phyloP scores from a whole-genome alignment of 2,888 invertebrate genomes.

The Andrena dorsata region DNA sequence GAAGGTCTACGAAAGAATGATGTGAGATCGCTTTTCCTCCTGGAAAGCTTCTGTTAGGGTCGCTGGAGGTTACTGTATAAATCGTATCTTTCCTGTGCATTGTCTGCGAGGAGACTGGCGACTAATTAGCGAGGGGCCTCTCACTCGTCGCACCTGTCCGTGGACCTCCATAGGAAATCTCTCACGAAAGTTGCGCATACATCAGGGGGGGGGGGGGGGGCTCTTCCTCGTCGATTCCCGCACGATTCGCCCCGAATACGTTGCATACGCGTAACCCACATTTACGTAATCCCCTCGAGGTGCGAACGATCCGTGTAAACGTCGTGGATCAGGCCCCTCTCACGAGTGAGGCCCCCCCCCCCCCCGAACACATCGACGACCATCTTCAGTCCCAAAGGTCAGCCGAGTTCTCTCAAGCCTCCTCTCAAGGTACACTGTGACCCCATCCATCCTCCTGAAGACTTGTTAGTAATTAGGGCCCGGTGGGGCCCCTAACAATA shows the following conservation, averaged over 20 bases:
- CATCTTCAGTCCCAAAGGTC: conserved; percentile 33
- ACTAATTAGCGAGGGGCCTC: conserved; percentile 55
- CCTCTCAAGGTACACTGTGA: background rate
- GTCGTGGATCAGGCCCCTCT: background rate
- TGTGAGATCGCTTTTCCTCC: background rate
- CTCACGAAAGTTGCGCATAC: conserved; percentile 67
- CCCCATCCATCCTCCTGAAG: background rate
- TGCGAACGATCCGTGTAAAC: background rate
- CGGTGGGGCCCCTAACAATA: too few species aligned
- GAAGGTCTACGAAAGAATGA: too few species aligned
- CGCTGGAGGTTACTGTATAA: conserved; percentile 6
- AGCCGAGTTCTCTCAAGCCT: conserved; percentile 13
- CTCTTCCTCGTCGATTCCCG: conserved; percentile 24
- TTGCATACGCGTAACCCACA: conserved; percentile 18
- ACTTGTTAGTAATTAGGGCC: background rate
- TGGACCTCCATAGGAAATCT: conserved; percentile 62
- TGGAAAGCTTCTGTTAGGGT: background rate
- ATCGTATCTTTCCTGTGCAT: conserved; percentile 41
- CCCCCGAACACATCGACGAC: conserved; percentile 2
- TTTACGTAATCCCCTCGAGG: conserved; percentile 32
- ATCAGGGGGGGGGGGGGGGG: conserved; percentile 8
- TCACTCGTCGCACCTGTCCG: conserved; percentile 44
- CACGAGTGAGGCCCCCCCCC: background rate
- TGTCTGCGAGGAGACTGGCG: conserved; percentile 25
- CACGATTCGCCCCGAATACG: conserved; percentile 35